These are phyloP conservation scores for Oreohelix idahoensis DNA, from an alignment of 1,140 invertebrate genomes.

Conservation along the genomic window DNA sequence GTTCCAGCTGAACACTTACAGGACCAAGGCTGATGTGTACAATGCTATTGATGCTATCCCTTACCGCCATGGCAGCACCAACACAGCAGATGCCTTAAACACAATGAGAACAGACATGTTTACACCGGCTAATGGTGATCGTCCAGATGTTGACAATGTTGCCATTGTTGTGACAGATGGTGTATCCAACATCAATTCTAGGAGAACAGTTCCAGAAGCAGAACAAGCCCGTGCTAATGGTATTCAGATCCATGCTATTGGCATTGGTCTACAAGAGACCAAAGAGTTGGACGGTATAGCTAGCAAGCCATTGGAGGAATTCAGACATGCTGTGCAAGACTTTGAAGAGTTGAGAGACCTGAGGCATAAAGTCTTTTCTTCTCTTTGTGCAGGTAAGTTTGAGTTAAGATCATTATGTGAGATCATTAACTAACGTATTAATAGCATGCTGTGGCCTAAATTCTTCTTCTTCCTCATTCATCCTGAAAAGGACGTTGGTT, in stretches of 20 bases:
- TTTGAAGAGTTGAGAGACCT: background rate
- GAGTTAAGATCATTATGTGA: no score
- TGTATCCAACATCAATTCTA: constrained; percentile 21
- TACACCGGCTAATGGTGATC: constrained; percentile 1
- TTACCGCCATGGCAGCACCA: constrained; percentile 9
- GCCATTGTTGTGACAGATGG: constrained; percentile 20
- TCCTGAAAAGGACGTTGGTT: no score
- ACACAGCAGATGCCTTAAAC: constrained; percentile 8
- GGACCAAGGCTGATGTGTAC: constrained; percentile 8
- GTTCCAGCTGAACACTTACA: constrained; percentile 11
- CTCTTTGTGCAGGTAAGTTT: background rate
- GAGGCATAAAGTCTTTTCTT: background rate
- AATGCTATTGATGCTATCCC: constrained; percentile 23
- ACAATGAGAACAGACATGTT: constrained; percentile 22
- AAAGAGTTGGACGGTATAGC: constrained; percentile 29
- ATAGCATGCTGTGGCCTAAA: no score
- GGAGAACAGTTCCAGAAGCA: constrained; percentile 17
- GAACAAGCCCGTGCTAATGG: constrained; percentile 15
- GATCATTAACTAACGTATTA: no score
- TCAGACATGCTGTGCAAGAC: constrained; percentile 5
- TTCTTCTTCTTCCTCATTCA: no score
- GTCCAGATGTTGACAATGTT: constrained; percentile 10
- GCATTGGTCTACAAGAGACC: constrained; percentile 11
- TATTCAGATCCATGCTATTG: constrained; percentile 16
- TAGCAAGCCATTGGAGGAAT: background rate